Conservation (phyloP, 2,797 vertebrate genomes). For the Chromobotia macracanthus region DNA sequence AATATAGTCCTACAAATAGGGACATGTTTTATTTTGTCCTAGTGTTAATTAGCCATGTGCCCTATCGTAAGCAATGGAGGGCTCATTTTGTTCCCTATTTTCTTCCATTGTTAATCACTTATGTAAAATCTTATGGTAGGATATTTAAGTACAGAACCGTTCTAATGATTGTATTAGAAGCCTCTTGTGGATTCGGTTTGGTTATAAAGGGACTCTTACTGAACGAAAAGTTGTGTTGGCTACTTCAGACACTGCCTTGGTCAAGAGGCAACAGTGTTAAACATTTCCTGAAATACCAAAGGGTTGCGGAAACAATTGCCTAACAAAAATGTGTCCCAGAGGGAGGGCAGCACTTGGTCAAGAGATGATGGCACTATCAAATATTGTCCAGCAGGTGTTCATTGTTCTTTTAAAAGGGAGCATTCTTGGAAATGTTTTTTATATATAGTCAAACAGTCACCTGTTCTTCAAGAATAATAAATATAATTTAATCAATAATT, state of each 20-base stretch:
- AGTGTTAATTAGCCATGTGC: neutral
- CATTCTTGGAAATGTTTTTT: no score
- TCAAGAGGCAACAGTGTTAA: slow-evolving; percentile 30
- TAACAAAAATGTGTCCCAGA: neutral
- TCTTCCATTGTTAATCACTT: neutral
- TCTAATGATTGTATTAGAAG: neutral
- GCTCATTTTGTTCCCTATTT: neutral
- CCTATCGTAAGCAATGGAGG: neutral
- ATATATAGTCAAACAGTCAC: no score
- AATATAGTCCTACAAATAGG: slow-evolving; percentile 19
- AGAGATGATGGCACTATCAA: no score
- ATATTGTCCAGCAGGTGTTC: no score
- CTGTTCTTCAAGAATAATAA: no score
- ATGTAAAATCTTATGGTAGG: neutral
- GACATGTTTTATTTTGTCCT: neutral
- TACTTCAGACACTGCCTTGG: slow-evolving; percentile 2
- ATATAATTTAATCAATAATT: no score
- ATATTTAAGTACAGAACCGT: neutral
- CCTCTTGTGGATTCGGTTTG: neutral
- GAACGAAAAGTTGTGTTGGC: neutral
- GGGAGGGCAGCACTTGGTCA: no score
- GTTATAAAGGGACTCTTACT: no score
- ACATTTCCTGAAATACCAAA: slow-evolving; percentile 47
- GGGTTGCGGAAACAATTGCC: slow-evolving; percentile 35
- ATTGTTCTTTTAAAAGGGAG: no score